Evolutionary conservation across 2,113 vertebrate genomes (phyloP).

Genomic region (Chitala chitala): DNA sequence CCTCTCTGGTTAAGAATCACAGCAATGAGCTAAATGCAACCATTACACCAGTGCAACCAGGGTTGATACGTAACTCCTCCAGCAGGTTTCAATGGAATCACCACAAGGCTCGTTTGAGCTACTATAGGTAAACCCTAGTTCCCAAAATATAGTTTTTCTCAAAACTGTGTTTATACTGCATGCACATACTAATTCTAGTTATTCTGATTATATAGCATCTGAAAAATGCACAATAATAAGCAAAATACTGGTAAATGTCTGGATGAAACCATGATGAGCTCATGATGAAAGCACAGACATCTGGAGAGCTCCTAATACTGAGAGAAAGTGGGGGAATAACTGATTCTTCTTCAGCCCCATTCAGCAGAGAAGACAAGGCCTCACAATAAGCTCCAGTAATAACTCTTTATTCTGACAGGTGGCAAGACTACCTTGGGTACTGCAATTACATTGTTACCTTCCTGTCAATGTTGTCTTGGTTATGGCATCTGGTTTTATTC

Average conservation of each 20-base stretch:
- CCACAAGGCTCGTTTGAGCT: not conserved
- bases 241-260: too few relatives aligned
- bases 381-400: not conserved
- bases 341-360: not conserved
- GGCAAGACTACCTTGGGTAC: not conserved
- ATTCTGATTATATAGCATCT: too few relatives aligned
- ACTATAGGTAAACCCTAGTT: not conserved
- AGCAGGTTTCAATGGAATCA: not conserved
- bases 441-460: not conserved
- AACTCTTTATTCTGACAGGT: not conserved
- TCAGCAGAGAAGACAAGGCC: not conserved
- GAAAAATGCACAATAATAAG: too few relatives aligned
- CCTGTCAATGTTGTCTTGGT: not conserved
- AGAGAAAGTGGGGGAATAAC: not conserved
- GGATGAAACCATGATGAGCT: too few relatives aligned
- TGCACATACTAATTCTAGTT: too few relatives aligned
- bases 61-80: too few relatives aligned
- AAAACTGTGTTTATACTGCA: too few relatives aligned
- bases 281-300: not conserved
- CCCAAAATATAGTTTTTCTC: too few relatives aligned
- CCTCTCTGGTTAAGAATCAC: not conserved
- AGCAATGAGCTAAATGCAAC: not conserved
- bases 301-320: not conserved
- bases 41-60: not conserved
- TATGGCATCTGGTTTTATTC: slow-evolving; percentile 1